Base-by-base conservation (phyloP, 2,113 vertebrate genomes). In the Poeciliopsis prolifica region DNA sequence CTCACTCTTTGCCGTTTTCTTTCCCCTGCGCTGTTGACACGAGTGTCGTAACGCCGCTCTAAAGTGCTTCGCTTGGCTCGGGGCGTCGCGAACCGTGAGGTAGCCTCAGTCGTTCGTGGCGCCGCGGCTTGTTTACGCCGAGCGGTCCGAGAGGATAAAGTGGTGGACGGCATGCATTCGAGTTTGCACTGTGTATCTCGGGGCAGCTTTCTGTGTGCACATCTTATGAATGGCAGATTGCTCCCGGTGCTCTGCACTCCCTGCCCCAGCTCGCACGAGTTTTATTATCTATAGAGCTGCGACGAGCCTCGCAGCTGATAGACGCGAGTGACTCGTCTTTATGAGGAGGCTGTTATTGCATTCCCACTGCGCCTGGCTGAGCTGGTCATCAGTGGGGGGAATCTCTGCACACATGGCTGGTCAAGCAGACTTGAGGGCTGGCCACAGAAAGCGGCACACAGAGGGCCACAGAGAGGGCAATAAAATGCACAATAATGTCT, bases 301-400 rank as follows among this genome's bases (percentile, higher is more conserved):
- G 81, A 86, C 87, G 85, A 87, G 77, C 78, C 68, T 31, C 3
- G 2, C 33, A 48, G 75, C 80, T 71, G 71, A 80, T 75, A 70
- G 75, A 82, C 69, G 72, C 72, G 82, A 83, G 65, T 71, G 83
- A 77, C 80, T 76, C 0, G 40, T 83, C 82, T 90, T 89, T 88
- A 88, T 89, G 84, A 90, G 79, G 66, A 63, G 72, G 58, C 82
- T 83, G 75, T 93, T 94, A 91, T 90, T 92, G 80, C 90, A 87
- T 92, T 92, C 81, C 80, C 76, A 51, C 77, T 83, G 81, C 65
- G 79, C 69, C 35, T 9, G 76, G 73, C 85, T 76, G 79, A 71
- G 80, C 77, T n/a, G 81, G 73, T 79, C 81, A 85, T 85, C 83
- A n/a, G 73, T 70, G 75, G 81, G 78, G 75, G 81, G 79, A 82